Evolutionary conservation across 2,888 invertebrate genomes (phyloP).

Genomic region (Creontiades dilutus): DNA sequence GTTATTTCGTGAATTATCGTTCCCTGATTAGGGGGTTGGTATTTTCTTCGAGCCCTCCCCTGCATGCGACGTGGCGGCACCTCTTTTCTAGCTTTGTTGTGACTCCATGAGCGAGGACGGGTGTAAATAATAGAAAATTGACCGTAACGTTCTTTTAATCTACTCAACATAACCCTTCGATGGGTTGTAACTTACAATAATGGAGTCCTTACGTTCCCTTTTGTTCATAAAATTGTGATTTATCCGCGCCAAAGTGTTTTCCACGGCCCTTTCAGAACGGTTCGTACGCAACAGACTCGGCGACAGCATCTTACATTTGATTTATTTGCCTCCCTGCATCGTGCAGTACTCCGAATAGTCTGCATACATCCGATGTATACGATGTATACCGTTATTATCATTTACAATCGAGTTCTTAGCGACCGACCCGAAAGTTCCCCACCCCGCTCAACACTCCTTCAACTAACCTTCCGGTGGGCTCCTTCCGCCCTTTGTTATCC

Average conservation of each 20-base stretch:
- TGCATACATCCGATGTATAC: too few species aligned
- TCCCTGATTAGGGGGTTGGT: slow-evolving; percentile 52
- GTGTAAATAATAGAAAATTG: slow-evolving; percentile 51
- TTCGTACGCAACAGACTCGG: neutral
- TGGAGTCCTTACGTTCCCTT: neutral
- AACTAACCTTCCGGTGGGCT: too few species aligned
- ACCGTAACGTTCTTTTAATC: slow-evolving; percentile 66
- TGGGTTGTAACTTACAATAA: slow-evolving; percentile 52
- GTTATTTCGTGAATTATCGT: slow-evolving; percentile 59
- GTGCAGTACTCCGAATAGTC: too few species aligned
- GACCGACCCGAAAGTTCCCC: too few species aligned
- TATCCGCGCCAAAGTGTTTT: neutral
- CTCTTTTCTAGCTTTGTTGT: slow-evolving; percentile 13
- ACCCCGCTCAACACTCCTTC: too few species aligned
- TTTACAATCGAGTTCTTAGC: too few species aligned
- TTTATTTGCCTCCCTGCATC: too few species aligned
- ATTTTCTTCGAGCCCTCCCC: neutral
- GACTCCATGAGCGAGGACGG: slow-evolving; percentile 12
- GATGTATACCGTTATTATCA: too few species aligned
- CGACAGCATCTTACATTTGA: neutral
- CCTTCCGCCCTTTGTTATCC: too few species aligned
- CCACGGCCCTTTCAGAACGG: neutral
- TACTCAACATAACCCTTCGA: slow-evolving; percentile 26
- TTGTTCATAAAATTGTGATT: slow-evolving; percentile 3
- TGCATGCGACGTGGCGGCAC: neutral